Percentiles rank a stretch among this genome's conserved stretches.
These are phyloP conservation scores for Caligus rogercresseyi DNA, from an alignment of 1,140 invertebrate genomes.

Conservation along the genomic window DNA sequence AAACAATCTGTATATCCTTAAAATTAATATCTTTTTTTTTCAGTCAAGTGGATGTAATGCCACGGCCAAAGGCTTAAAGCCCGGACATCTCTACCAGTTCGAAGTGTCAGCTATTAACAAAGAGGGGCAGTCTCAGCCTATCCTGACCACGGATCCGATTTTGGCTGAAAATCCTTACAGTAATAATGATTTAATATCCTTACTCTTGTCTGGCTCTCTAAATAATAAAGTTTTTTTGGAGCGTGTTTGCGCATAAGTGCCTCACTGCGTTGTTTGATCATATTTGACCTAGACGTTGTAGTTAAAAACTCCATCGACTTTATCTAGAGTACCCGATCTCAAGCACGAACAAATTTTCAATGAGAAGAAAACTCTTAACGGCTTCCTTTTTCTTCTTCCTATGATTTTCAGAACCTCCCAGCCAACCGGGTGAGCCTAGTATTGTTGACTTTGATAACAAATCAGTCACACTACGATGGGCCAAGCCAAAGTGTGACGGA, in stretches of 20 bases:
- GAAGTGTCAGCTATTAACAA: slow-evolving; percentile 83
- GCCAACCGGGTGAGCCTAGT: slow-evolving; percentile 63
- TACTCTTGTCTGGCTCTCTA: not conserved
- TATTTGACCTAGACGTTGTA: too few relatives aligned
- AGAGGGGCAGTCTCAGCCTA: slow-evolving; percentile 83
- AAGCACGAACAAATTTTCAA: too few relatives aligned
- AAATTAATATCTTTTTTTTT: slow-evolving; percentile 33
- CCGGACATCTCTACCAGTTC: slow-evolving; percentile 90
- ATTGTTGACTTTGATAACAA: slow-evolving; percentile 81
- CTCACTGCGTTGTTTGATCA: too few relatives aligned
- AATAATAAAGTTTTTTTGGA: too few relatives aligned
- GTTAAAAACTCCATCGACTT: too few relatives aligned
- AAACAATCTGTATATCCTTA: not conserved
- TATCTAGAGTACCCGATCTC: too few relatives aligned
- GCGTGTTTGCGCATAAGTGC: too few relatives aligned
- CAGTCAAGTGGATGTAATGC: slow-evolving; percentile 76
- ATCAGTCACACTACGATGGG: slow-evolving; percentile 86
- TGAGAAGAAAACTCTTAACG: too few relatives aligned
- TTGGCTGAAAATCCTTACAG: slow-evolving; percentile 97
- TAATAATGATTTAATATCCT: slow-evolving; percentile 29
- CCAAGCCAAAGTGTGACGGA: slow-evolving; percentile 60
- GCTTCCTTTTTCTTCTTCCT: too few relatives aligned
- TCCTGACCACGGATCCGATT: slow-evolving; percentile 70
- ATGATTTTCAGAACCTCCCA: slow-evolving; percentile 52
- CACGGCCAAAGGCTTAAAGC: slow-evolving; percentile 62